phyloP scores from a whole-genome alignment of 2,113 vertebrate genomes.

The Eretmodus cyanostictus region DNA sequence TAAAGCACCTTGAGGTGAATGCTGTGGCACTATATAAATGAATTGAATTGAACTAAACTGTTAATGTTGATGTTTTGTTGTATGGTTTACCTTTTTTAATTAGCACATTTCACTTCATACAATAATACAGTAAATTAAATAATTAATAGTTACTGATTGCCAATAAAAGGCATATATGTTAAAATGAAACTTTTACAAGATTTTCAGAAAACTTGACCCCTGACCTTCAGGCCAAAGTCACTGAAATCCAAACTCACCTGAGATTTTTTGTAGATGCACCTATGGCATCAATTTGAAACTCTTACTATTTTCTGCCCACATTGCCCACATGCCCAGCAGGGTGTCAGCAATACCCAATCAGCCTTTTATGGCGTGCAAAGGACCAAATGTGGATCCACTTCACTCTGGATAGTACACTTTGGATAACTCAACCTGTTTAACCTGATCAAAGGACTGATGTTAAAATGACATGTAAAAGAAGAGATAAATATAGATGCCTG shows the following conservation, averaged over 20 bases:
- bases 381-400: background rate
- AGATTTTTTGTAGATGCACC: background rate
- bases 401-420: background rate
- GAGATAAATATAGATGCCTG: background rate
- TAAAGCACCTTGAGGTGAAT: background rate
- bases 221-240: background rate
- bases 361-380: background rate
- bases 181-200: background rate
- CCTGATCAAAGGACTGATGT: background rate
- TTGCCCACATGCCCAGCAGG: background rate
- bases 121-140: background rate
- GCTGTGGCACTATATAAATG: background rate
- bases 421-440: background rate
- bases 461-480: background rate
- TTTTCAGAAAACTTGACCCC: background rate
- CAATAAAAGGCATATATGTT: background rate
- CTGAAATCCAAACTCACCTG: background rate
- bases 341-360: background rate
- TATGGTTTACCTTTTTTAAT: background rate
- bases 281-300: background rate
- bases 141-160: background rate
- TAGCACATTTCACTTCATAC: background rate
- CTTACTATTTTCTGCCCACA: accelerated
- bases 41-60: background rate
- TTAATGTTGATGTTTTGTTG: background rate